Base-by-base conservation (phyloP, 2,888 invertebrate species). In the Epistrophe eligans region DNA sequence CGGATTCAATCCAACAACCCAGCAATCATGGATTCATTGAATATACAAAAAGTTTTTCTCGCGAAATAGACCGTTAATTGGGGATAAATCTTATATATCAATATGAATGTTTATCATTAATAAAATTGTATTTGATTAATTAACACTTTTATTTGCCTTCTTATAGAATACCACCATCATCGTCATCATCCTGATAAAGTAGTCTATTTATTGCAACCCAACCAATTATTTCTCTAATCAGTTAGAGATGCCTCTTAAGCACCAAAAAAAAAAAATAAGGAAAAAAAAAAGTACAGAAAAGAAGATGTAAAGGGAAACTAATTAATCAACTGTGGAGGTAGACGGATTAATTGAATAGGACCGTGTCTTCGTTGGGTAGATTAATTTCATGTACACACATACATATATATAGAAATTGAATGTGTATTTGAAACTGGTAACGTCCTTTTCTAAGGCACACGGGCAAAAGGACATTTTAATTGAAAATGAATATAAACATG, bases 21-120 rank as follows among this genome's bases (percentile, higher is more conserved):
- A n/a, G n/a, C 96, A 84, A 94, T 97, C 82, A 95, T 98, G 89
- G 97, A 97, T 90, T 94, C 94, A 0, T 91, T 95, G 79, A 95
- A 95, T 89, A 92, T 95, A 17, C 45, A n/a, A 35, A 8, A 17
- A 58, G 95, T 95, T 19, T 95, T 95, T 90, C 95, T 95, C 50
- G 95, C 48, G 95, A 95, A 91, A 92, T 95, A 45, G 95, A 95
- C 92, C 94, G 95, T 89, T 95, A 92, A 70, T 74, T 77, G 38
- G 4, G 4, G 3, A 10, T 35, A 13, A 28, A 43, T 35, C 43
- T n/a, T n/a, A 24, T 32, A 66, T 43, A 35, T 15, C 32, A 7
- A 48, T 45, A 66, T 28, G 11, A 32, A 50, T 66, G 7, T 40
- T 45, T 32, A 43, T 52, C 38, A 43, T 66, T 15, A 82, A 81